A percentile compares a stretch with the other conserved stretches of the same genome.
Evolutionary conservation across 2,888 invertebrate genomes (phyloP).

Genomic region (Drosophila robusta): DNA sequence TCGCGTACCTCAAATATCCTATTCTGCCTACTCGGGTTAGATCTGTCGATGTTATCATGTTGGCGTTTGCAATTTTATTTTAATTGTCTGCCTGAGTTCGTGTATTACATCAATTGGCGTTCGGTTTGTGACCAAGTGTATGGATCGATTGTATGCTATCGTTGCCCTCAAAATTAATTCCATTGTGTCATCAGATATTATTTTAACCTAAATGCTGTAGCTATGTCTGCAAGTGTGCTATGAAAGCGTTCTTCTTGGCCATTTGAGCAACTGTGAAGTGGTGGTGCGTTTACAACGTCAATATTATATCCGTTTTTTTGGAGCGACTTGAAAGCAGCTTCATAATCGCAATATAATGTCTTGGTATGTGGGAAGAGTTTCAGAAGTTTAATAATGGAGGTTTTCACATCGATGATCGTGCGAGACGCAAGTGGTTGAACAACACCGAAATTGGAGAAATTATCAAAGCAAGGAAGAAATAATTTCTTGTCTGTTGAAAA

Average conservation of each 20-base stretch:
- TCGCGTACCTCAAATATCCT: not conserved
- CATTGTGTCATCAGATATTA: not conserved
- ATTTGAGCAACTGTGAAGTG: constrained; percentile 17
- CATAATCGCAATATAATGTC: not conserved
- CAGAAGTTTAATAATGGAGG: not conserved
- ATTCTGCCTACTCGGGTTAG: not conserved
- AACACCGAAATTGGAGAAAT: not conserved
- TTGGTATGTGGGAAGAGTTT: too few species aligned
- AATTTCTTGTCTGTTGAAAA: too few species aligned
- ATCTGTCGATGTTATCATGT: not conserved
- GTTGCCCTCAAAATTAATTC: constrained; percentile 1
- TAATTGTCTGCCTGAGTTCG: constrained; percentile 6
- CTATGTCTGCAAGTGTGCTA: constrained; percentile 12
- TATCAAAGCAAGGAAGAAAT: too few species aligned
- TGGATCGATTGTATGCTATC: not conserved
- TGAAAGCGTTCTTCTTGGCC: constrained; percentile 21
- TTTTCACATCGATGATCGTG: not conserved
- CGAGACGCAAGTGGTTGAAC: not conserved
- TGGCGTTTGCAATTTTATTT: constrained; percentile 9
- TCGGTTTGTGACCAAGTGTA: constrained; percentile 4
- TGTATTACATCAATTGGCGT: not conserved
- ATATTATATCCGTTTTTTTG: constrained; percentile 4
- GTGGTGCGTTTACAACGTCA: too few species aligned
- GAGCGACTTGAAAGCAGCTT: not conserved
- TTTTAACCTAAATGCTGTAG: too few species aligned